Conservation (phyloP, 2,113 vertebrate genomes). For the Phrynosoma blainvillii region DNA sequence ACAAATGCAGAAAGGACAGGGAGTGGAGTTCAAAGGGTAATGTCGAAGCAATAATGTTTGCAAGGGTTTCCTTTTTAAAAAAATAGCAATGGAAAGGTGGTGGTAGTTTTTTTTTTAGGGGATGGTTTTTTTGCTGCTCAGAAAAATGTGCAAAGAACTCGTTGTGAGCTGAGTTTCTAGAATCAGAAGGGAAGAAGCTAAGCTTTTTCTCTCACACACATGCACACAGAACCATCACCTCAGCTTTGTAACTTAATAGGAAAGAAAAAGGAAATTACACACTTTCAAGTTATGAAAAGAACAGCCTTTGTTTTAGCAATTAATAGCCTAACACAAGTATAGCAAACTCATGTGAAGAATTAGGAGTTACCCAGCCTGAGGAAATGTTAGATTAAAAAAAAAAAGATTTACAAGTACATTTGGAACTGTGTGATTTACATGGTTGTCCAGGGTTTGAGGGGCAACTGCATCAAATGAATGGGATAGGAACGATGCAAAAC, state of each 20-base stretch:
- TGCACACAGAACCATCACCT: neutral
- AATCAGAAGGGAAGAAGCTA: slow-evolving; percentile 55
- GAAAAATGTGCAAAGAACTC: neutral
- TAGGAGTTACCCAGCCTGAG: slow-evolving; percentile 54
- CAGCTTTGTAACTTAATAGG: slow-evolving; percentile 5
- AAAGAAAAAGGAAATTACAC: slow-evolving; percentile 23
- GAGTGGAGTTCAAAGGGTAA: neutral
- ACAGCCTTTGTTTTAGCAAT: slow-evolving; percentile 34
- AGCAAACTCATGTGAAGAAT: slow-evolving; percentile 54
- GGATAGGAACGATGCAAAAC: slow-evolving; percentile 66
- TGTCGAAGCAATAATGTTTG: neutral
- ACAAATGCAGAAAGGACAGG: neutral
- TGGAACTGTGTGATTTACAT: slow-evolving; percentile 65
- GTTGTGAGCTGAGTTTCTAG: slow-evolving; percentile 2
- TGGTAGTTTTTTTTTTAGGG: too few relatives aligned
- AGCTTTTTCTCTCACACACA: neutral
- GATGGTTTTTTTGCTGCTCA: neutral
- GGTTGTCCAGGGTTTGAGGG: slow-evolving; percentile 60
- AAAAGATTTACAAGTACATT: slow-evolving; percentile 59
- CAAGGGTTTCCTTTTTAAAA: neutral
- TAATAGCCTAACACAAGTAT: slow-evolving; percentile 53
- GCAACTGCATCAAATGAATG: slow-evolving; percentile 69
- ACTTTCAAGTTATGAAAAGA: slow-evolving; percentile 55
- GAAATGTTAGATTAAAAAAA: slow-evolving; percentile 59
- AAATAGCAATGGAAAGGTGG: neutral